phyloP scores from a whole-genome alignment of 2,797 vertebrate species.

The Geotria australis region DNA sequence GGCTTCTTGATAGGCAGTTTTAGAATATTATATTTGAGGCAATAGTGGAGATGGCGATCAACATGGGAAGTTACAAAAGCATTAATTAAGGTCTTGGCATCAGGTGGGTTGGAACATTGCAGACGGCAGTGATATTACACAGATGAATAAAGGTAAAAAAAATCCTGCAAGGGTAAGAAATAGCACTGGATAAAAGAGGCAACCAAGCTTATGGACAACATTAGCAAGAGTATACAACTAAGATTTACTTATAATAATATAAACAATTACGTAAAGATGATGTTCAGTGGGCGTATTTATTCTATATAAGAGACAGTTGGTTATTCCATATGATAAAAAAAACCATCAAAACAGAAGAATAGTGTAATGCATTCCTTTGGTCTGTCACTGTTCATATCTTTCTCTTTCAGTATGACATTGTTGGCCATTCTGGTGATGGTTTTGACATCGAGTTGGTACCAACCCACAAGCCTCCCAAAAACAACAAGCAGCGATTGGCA shows the following conservation, averaged over 20 bases:
- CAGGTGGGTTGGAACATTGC: no score
- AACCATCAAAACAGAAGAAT: neutral
- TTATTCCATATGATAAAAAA: neutral
- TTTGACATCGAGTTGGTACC: conserved; percentile 41
- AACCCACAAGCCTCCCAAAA: conserved; percentile 35
- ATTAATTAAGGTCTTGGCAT: no score
- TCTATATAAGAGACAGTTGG: no score
- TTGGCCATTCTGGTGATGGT: conserved; percentile 66
- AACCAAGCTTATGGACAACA: neutral
- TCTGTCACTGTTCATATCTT: neutral
- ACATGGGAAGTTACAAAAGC: no score
- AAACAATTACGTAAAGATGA: neutral
- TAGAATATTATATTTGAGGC: no score
- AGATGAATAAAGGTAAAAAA: neutral
- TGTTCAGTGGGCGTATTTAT: no score
- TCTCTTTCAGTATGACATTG: conserved; percentile 41
- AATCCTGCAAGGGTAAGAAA: neutral
- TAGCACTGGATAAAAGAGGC: neutral
- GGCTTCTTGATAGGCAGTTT: no score
- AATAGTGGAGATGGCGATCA: no score
- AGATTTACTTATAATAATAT: conserved; percentile 5
- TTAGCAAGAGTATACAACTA: neutral
- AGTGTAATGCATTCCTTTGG: neutral
- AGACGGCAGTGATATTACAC: neutral
- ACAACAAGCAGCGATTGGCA: conserved; percentile 66